Evolutionary conservation across 1,140 invertebrate species (phyloP), one percentile per base, ranked within the genome.

Genomic region (Eciton burchellii): DNA sequence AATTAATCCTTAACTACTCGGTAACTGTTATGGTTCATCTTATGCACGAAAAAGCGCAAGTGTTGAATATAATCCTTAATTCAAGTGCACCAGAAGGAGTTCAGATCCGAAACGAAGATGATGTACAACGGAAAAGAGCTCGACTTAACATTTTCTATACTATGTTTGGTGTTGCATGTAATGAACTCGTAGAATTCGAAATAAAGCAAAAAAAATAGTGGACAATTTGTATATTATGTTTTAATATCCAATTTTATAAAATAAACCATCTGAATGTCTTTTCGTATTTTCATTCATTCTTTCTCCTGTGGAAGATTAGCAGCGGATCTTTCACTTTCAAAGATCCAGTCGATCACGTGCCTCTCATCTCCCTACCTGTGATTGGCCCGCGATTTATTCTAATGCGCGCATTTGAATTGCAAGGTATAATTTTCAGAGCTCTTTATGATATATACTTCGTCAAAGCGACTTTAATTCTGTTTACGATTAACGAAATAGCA

Each of bases 71-170:
- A 9, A 63, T 94, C 92, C 94, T 94, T 95, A 94, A 95, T 89
- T 85, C 68, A 81, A 72, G n/a, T 81, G 90, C 93, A 95, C 95
- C 88, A 95, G 95, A 77, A 90, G 95, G 89, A 94, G 94, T 92
- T 93, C 94, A 60, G 95, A 95, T 81, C 93, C 94, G 57, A 95
- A 95, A 91, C 92, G 95, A 89, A 95, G 95, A 93, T 95, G 94
- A 94, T 94, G 92, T 88, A 92, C 87, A 89, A 89, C 87, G 35
- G 88, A 91, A 71, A 90, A 89, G 62, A 91, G 76, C 89, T 91
- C 91, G 90, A 93, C 90, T 92, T 91, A 86, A 92, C 90, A 92
- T 94, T 94, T 94, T 94, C 92, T 94, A 94, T 92, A 88, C 89
- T 92, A 93, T 90, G 89, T 91, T 92, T 94, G 93, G 92, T 94